Evolutionary conservation across 2,888 invertebrate species (phyloP).

Genomic region (Erebia epiphron): DNA sequence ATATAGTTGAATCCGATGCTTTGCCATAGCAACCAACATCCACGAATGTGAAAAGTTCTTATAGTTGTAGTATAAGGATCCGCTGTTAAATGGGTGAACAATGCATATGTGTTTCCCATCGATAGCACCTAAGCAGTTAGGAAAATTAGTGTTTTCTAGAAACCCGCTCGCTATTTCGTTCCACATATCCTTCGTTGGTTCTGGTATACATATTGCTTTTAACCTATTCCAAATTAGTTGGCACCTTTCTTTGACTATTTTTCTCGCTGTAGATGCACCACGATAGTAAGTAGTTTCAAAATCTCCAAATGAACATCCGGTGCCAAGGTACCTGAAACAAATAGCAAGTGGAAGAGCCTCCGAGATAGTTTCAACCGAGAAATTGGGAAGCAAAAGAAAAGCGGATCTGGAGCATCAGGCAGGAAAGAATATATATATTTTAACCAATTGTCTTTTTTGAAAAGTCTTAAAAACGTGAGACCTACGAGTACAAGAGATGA

Average conservation of each 20-base stretch:
- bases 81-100: conserved; percentile 1
- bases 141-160: conserved; percentile 2
- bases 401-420: conserved; percentile 16
- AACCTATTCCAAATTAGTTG: conserved; percentile 27
- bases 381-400: conserved; percentile 9
- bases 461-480: conserved; percentile 5
- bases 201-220: conserved; percentile 2
- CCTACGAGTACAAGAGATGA: not conserved
- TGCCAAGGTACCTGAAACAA: conserved; percentile 34
- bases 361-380: conserved; percentile 4
- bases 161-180: conserved; percentile 2
- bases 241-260: conserved; percentile 34
- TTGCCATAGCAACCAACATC: not conserved
- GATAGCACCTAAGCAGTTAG: conserved; percentile 2
- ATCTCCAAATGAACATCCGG: conserved; percentile 39
- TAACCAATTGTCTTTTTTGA: conserved; percentile 20
- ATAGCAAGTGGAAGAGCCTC: conserved; percentile 4
- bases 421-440: conserved; percentile 19
- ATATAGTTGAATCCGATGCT: conserved; percentile 4
- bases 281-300: conserved; percentile 34
- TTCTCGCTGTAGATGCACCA: conserved; percentile 34
- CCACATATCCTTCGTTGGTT: conserved; percentile 2
- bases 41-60: conserved; percentile 4
- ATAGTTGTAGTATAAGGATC: conserved; percentile 1
- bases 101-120: conserved; percentile 4